phyloP scores from a whole-genome alignment of 2,888 invertebrate species.

The Falcaria lacertinaria region DNA sequence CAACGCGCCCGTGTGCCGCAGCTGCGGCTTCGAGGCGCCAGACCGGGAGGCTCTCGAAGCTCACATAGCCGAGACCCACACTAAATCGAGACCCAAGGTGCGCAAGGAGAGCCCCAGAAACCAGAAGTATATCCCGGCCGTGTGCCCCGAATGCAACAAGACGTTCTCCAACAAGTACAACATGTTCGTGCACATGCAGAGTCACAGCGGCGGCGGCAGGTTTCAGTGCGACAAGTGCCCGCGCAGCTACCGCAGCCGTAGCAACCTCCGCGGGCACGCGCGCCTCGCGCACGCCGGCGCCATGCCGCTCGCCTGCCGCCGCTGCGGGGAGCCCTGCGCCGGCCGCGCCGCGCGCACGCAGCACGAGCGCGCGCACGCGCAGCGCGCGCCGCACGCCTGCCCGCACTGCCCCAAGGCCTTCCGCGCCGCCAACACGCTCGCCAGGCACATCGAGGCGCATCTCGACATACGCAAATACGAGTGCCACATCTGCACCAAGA shows the following conservation, averaged over 20 bases:
- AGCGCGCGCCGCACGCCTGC: constrained; percentile 66
- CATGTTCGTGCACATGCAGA: constrained; percentile 65
- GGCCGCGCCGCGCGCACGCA: constrained; percentile 61
- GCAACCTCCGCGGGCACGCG: constrained; percentile 63
- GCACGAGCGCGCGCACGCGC: constrained; percentile 65
- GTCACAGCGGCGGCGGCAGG: constrained; percentile 37
- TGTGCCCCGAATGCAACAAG: constrained; percentile 70
- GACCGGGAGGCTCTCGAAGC: constrained; percentile 17
- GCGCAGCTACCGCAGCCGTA: constrained; percentile 60
- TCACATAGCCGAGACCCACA: constrained; percentile 30
- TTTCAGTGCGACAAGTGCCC: constrained; percentile 63
- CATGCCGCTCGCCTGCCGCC: constrained; percentile 55
- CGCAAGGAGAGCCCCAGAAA: constrained; percentile 26
- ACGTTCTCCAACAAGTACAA: constrained; percentile 71
- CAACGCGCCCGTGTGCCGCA: constrained; percentile 28
- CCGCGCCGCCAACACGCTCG: constrained; percentile 47
- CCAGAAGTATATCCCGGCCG: constrained; percentile 56
- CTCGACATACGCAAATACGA: constrained; percentile 42
- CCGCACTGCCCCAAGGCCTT: constrained; percentile 53
- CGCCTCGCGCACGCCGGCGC: constrained; percentile 61
- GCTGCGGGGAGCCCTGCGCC: constrained; percentile 73
- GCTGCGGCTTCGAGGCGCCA: constrained; percentile 34
- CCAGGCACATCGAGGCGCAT: constrained; percentile 52
- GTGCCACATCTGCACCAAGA: constrained; percentile 50
- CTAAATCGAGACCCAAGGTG: constrained; percentile 9